Base-by-base conservation (phyloP, 2,888 invertebrate species). In the Trachelus tabidus region DNA sequence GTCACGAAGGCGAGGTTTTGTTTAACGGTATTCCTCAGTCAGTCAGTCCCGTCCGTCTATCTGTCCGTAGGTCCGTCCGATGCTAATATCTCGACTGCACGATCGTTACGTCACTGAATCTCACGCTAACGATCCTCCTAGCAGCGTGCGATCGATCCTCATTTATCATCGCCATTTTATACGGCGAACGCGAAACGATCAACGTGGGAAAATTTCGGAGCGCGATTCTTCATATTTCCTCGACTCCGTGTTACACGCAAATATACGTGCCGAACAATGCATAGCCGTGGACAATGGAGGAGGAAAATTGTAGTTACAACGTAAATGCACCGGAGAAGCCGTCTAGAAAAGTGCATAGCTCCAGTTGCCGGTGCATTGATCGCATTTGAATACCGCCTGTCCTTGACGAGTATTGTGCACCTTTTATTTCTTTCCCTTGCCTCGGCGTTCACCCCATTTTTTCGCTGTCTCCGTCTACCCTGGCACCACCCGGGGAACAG, bases 51-150 rank as follows among this genome's bases (percentile, higher is more conserved):
- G 80, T 79, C 75, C 75, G 73, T 71, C 78, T 40, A 75, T 74
- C 71, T 71, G 75, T 69, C 75, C 56, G 76, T 77, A 34, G 76
- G 73, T 75, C 75, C 83, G 83, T 84, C 83, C 85, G 86, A 90
- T 89, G 90, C 89, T 89, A 90, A 90, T 89, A 88, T 85, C 87
- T 84, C 85, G 84, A 85, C 85, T 87, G 86, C 88, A 86, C 85
- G 88, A 88, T 89, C 89, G 88, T 90, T 89, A 90, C 89, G 90
- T 90, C 90, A 90, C 88, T 88, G 87, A 87, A 89, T 89, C 89
- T 89, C 86, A 87, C 87, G 85, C 89, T 90, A 90, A 90, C 90
- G 90, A 90, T 88, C 87, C 87, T 87, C 73, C 34, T 76, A 78
- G 75, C 77, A 71, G 75, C 77, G 34, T 75, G 71, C 75, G 77